Evolutionary conservation across 2,888 invertebrate species (phyloP).

Genomic region (Drosophila putrida): DNA sequence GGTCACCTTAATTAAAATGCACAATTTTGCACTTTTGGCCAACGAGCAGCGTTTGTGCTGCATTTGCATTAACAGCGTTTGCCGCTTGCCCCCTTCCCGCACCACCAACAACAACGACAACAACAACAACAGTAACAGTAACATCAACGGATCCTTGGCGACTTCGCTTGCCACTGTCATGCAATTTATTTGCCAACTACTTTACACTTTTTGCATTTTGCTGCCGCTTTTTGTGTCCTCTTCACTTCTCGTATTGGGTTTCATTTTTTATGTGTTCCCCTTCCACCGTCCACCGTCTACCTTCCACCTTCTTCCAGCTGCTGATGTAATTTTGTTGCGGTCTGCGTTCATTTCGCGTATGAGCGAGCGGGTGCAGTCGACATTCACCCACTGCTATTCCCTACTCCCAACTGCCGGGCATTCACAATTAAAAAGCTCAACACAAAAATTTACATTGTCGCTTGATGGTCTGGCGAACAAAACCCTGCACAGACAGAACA

Average conservation of each 20-base stretch:
- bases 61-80: conserved; percentile 76
- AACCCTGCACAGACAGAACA: conserved; percentile 37
- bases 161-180: conserved; percentile 62
- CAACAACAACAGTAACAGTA: conserved; percentile 18
- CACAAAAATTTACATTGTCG: conserved; percentile 81
- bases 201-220: conserved; percentile 63
- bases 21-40: conserved; percentile 82
- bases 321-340: conserved; percentile 67
- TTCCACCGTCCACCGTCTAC: background rate
- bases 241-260: conserved; percentile 57
- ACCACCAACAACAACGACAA: conserved; percentile 25
- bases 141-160: conserved; percentile 51
- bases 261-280: conserved; percentile 60
- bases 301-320: background rate
- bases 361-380: conserved; percentile 54
- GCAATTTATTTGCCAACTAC: conserved; percentile 78
- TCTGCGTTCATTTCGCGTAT: conserved; percentile 77
- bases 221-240: conserved; percentile 38
- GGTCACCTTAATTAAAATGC: conserved; percentile 81
- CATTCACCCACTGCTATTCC: background rate
- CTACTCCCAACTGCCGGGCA: conserved; percentile 37
- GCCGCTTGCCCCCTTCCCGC: conserved; percentile 21
- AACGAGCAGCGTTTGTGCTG: conserved; percentile 63
- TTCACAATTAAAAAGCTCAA: conserved; percentile 81
- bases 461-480: conserved; percentile 60